Evolutionary conservation across 2,113 vertebrate species (phyloP), one percentile per base, ranked within the genome.

Genomic region (Balaenoptera acutorostrata): DNA sequence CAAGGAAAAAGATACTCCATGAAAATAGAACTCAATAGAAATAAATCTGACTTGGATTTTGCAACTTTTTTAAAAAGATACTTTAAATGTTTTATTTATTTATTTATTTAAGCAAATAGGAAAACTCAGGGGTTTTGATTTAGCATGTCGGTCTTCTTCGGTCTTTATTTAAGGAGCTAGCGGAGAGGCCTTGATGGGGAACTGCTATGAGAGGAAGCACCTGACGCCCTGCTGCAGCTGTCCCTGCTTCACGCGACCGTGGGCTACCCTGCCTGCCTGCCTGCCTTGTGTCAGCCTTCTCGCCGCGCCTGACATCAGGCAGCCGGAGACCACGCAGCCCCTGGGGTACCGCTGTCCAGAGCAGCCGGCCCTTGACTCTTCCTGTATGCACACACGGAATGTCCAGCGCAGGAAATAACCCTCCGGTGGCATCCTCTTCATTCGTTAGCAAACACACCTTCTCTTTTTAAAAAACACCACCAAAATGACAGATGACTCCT

Each of bases 401-500:
- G 64, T 82, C 88, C 80, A 90, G 13, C 4, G 0, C 95, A 88
- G 96, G 97, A 97, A 90, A 36, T 36, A 18, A 18, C 78, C 55
- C 80, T 39, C 85, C 31, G 49, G 46, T n/a, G 1, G 64, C 88
- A 55, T 46, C 68, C 12, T 52, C 46, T 61, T 52, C 29, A 18
- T 9, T 44, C 14, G 2, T 69, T 25, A 44, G 39, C 86, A 96
- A 96, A 87, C 69, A 46, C 49, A 49, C 55, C 68, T 77, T 64
- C 3, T 80, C 94, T 82, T 69, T 88, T 95, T 52, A 77, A 94
- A 97, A 96, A 55, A 31, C 29, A n/a, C 82, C 88, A 44, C 49
- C 18, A 31, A 90, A 55, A 27, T 5, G 88, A 85, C 97, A 97
- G 94, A 97, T 82, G 90, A 69, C 75, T 66, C 87, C 49, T 31